Base-by-base conservation (phyloP, 1,140 invertebrate genomes). In the Bicyclus anynana region DNA sequence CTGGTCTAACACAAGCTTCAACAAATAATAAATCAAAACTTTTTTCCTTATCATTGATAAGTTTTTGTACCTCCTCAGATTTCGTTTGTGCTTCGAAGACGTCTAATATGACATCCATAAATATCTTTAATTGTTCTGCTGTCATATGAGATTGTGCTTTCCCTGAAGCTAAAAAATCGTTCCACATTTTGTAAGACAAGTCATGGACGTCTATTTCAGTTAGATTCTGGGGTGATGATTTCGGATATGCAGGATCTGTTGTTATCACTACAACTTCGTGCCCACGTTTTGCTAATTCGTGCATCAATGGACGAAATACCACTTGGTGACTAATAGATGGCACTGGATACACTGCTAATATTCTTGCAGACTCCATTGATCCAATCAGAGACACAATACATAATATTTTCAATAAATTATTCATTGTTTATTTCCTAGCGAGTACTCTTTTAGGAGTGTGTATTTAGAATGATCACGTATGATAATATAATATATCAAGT, bases 311-410 rank as follows among this genome's bases (percentile, higher is more conserved):
- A 53, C 80, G 65, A 59, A 84, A 90, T 2, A 90, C 81, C 13
- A 91, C 68, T 69, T 91, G 90, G 60, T 92, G 91, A 65, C 91
- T 92, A 48, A 87, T 85, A 0, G 89, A 89, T 2, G 89, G 75
- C 7, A 72, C 76, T 10, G 89, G 72, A 37, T 90, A 70, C 0
- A 91, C 66, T 6, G 72, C 87, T 17, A 92, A 68, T 54, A 92
- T 92, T 38, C 71, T 80, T 26, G 83, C 82, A 18, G 61, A 17
- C 12, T 62, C 29, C 13, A 16, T 58, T 37, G 29, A 33, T 12
- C 26, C 38, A 33, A 18, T n/a, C 14, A 33, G 10, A 35, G 12
- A 46, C 9, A 27, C 17, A 29, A 33, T 7, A 12, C 7, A 33
- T 12, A 33, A 33, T 33, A 33, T 33, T 33, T 33, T 33, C 12